Conservation (phyloP, 2,888 invertebrate species). For the Limnephilus rhombicus region DNA sequence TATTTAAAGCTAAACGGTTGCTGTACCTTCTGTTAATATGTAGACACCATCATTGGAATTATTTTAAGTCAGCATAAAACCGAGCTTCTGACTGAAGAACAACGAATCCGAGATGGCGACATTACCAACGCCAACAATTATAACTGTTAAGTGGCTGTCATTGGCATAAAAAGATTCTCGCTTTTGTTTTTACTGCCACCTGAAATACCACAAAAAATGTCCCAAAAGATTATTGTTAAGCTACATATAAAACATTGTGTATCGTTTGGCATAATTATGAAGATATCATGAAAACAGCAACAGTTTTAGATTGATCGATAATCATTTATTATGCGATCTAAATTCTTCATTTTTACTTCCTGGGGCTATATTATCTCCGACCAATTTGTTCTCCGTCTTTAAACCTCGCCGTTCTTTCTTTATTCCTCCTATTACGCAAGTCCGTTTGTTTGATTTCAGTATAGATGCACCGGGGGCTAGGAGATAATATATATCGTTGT, state of each 20-base stretch:
- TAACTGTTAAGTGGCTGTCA: background rate
- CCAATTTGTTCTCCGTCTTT: background rate
- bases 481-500: slow-evolving; percentile 30
- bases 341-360: background rate
- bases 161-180: background rate
- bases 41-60: background rate
- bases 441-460: slow-evolving; percentile 4
- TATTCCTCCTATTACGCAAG: slow-evolving; percentile 3
- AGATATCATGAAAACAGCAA: background rate
- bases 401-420: background rate
- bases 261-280: background rate
- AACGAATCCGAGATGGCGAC: background rate
- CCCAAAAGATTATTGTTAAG: too few species aligned
- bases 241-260: too few species aligned
- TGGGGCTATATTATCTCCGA: background rate
- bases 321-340: background rate
- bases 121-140: background rate
- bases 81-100: background rate
- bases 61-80: background rate
- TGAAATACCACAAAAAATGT: too few species aligned
- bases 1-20: too few species aligned
- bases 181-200: background rate
- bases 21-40: too few species aligned
- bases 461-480: background rate
- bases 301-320: background rate